Evolutionary conservation across 2,797 vertebrate genomes (phyloP).

Genomic region (Xenops minutus): DNA sequence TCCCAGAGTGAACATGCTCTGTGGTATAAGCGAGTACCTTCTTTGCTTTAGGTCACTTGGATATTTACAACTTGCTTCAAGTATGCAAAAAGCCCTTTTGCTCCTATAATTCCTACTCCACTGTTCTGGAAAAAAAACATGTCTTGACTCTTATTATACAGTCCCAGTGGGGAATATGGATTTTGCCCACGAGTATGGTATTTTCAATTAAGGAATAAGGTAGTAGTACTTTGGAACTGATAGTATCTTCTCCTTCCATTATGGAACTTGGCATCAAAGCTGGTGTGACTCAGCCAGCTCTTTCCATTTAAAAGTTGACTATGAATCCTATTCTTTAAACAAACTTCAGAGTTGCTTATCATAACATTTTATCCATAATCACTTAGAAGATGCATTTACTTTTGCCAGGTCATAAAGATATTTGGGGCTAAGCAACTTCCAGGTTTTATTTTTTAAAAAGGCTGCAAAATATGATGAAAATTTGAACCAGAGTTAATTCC

Average conservation of each 20-base stretch:
- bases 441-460: background rate
- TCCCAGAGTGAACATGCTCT: background rate
- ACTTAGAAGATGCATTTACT: background rate
- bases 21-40: background rate
- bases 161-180: background rate
- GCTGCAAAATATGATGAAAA: background rate
- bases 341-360: background rate
- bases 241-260: constrained; percentile 22
- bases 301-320: background rate
- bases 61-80: background rate
- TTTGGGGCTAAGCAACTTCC: background rate
- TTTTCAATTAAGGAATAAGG: background rate
- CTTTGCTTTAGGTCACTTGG: background rate
- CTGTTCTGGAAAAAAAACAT: background rate
- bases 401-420: background rate
- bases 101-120: background rate
- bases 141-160: background rate
- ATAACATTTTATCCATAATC: background rate
- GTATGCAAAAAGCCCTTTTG: background rate
- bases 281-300: constrained; percentile 14
- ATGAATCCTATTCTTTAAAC: background rate
- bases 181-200: background rate
- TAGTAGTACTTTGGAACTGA: background rate
- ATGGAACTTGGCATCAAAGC: background rate
- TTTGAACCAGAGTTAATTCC: background rate